Base-by-base conservation (phyloP, 2,113 vertebrate species). In the Lepisosteus osseus region DNA sequence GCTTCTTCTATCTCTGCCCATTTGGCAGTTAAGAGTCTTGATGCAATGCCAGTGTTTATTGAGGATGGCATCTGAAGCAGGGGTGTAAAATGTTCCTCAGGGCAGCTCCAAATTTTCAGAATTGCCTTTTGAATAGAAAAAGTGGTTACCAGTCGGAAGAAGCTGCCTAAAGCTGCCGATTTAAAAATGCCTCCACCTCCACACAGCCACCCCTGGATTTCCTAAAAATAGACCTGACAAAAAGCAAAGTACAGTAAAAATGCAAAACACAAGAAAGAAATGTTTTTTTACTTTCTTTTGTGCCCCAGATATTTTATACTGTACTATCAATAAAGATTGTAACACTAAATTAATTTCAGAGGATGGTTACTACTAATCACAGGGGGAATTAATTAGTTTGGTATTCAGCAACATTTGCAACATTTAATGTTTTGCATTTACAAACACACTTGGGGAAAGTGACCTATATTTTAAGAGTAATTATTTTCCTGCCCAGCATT, bases 151-250 rank as follows among this genome's bases (percentile, higher is more conserved):
- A 51, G 9, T 51, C 47, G 0, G 47, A 17, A 54, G 17, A 71
- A 47, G 29, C 41, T 54, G 14, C 54, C 13, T 65, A 71, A 55
- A 71, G 51, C 69, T 62, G 42, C 44, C 61, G 42, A 17, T 15
- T 17, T 14, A 29, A 44, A 61, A 29, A 44, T 44, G 12, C 41
- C 47, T 40, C 29, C 54, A 40, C 47, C 61, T 54, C 61, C 47
- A 5, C 64, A n/a, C 57, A 44, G 3, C 54, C n/a, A 15, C 41
- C 6, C 40, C 56, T 70, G 65, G 41, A 15, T 29, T 57, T 47
- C 12, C 17, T 67, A 57, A 73, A 73, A 73, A 67, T 67, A 67
- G 40, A 73, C 11, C 6, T 47, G 47, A 67, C 59, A 55, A 67
- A 61, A 67, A 72, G 29, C 8, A n/a, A 8, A 61, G 67, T 61